phyloP scores from a whole-genome alignment of 2,888 invertebrate species.

The Corbicula japonica region DNA sequence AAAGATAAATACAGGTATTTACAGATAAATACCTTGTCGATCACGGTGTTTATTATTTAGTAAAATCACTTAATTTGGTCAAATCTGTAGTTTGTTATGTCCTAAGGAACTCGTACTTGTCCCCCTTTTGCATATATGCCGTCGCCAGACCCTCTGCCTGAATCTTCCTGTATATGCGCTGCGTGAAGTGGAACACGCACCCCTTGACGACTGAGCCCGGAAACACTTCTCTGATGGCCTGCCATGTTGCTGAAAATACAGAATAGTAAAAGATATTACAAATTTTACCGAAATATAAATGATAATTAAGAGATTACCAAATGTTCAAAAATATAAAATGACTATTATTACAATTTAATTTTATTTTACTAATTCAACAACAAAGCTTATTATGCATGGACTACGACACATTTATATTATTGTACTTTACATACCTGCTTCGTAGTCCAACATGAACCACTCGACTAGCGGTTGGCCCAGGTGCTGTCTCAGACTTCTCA shows the following conservation, averaged over 20 bases:
- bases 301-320: background rate
- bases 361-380: no score
- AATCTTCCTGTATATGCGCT: conserved; percentile 45
- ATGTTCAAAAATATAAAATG: background rate
- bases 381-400: background rate
- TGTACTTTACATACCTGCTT: conserved; percentile 11
- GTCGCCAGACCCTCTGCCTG: no score
- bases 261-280: background rate
- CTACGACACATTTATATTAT: background rate
- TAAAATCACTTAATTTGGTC: no score
- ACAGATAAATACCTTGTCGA: no score
- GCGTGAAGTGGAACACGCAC: conserved; percentile 55
- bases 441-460: conserved; percentile 33
- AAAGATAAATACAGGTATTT: no score
- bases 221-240: conserved; percentile 29
- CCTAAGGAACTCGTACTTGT: no score
- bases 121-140: no score
- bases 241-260: conserved; percentile 13
- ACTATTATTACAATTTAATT: background rate
- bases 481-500: background rate
- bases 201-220: conserved; percentile 30
- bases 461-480: background rate
- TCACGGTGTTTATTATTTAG: no score
- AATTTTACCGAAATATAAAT: background rate
- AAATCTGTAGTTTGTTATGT: no score